Conservation (phyloP, 2,113 vertebrate species). For the Promerops cafer region DNA sequence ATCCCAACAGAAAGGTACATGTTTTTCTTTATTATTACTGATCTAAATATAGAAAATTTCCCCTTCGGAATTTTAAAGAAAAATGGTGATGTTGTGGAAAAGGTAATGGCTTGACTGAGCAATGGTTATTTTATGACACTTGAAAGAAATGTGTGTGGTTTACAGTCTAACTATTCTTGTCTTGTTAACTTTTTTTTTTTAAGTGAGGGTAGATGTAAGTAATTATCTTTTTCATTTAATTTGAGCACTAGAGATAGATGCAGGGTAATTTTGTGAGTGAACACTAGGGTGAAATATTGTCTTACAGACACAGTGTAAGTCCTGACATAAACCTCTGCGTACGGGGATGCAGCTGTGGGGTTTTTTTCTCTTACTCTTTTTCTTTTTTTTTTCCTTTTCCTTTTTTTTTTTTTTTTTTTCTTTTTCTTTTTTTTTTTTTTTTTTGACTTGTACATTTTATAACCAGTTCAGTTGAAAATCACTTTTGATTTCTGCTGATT, state of each 20-base stretch:
- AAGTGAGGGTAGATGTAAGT: background rate
- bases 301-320: background rate
- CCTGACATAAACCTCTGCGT: background rate
- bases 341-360: background rate
- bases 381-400: rapidly evolving
- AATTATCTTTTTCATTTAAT: background rate
- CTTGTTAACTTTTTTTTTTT: background rate
- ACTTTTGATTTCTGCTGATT: background rate
- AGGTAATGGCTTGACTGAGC: conserved; percentile 92
- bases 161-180: background rate
- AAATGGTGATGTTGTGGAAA: conserved; percentile 81
- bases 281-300: background rate
- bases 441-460: background rate
- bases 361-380: rapidly evolving
- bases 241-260: background rate
- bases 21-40: conserved; percentile 99
- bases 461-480: conserved; percentile 18
- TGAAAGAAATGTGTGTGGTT: conserved; percentile 20
- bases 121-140: conserved; percentile 79
- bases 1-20: conserved; percentile 99
- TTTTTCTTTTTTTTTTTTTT: background rate
- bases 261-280: conserved; percentile 20
- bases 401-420: rapidly evolving
- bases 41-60: conserved; percentile 96
- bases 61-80: conserved; percentile 85